phyloP scores from a whole-genome alignment of 2,797 vertebrate species.

The Enteromius viviparus region DNA sequence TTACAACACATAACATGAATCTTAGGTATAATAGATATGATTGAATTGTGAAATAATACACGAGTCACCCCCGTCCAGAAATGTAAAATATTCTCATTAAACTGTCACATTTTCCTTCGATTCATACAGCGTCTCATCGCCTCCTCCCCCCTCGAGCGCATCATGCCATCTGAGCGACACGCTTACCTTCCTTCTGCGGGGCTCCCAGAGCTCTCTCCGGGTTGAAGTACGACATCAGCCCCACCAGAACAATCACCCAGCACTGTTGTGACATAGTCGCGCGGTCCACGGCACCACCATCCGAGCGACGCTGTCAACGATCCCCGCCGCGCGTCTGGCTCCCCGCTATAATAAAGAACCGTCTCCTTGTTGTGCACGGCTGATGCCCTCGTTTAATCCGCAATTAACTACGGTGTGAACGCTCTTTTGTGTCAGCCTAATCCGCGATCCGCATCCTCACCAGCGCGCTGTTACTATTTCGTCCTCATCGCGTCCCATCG shows the following conservation, averaged over 20 bases:
- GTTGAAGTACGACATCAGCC: conserved; percentile 85
- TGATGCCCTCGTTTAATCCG: conserved; percentile 70
- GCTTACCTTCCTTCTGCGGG: conserved; percentile 85
- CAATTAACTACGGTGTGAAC: conserved; percentile 75
- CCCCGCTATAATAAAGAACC: conserved; percentile 72
- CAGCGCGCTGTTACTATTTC: conserved; percentile 22
- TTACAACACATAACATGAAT: not conserved
- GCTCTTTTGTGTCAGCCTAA: conserved; percentile 73
- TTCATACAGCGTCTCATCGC: conserved; percentile 51
- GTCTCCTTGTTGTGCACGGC: conserved; percentile 70
- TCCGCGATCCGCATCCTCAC: conserved; percentile 46
- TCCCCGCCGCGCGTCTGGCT: conserved; percentile 63
- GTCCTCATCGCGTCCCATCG: conserved; percentile 5
- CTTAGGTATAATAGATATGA: not conserved
- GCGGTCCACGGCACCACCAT: conserved; percentile 76
- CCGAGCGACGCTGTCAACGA: conserved; percentile 74
- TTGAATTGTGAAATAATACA: not conserved
- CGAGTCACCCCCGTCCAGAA: not conserved
- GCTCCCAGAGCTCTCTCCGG: conserved; percentile 87
- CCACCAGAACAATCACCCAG: conserved; percentile 80
- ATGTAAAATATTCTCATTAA: not conserved
- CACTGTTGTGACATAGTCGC: conserved; percentile 81
- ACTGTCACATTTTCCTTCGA: conserved; percentile 57
- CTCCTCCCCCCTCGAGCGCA: conserved; percentile 54
- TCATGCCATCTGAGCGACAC: conserved; percentile 49